These are phyloP conservation scores for Tridacna crocea DNA, from an alignment of 2,888 invertebrate species.

Conservation along the genomic window DNA sequence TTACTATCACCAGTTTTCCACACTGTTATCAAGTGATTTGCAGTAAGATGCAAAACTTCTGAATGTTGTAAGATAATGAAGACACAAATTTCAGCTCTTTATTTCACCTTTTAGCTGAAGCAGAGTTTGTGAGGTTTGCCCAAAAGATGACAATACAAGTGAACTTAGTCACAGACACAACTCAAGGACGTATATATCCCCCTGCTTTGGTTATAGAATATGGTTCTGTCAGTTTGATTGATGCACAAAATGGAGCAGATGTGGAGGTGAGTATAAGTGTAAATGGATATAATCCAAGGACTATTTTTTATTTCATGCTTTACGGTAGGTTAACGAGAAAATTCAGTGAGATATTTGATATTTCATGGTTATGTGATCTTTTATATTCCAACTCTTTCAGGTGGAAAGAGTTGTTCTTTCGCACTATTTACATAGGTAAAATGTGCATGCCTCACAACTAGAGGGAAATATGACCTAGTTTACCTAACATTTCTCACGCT, in stretches of 20 bases:
- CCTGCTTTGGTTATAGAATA: conserved; percentile 88
- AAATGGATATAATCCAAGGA: no score
- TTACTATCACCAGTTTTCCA: not conserved
- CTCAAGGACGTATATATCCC: conserved; percentile 87
- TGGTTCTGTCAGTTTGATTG: conserved; percentile 85
- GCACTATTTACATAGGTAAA: no score
- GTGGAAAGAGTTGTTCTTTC: no score
- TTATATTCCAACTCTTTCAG: no score
- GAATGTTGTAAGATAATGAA: not conserved
- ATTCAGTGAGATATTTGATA: no score
- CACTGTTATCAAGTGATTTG: not conserved
- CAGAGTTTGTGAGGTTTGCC: conserved; percentile 76
- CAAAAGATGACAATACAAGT: conserved; percentile 73
- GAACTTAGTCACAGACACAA: conserved; percentile 67
- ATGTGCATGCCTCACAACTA: no score
- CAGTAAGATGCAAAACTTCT: not conserved
- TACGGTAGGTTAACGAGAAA: no score
- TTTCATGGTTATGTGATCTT: no score
- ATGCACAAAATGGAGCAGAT: conserved; percentile 75
- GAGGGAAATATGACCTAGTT: no score
- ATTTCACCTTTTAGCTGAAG: conserved; percentile 14
- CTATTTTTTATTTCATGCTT: no score
- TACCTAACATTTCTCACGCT: no score
- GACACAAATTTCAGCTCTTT: no score
- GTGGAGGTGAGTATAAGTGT: conserved; percentile 63